These are phyloP conservation scores for Falcaria lacertinaria DNA, from an alignment of 2,888 invertebrate genomes.

Conservation along the genomic window DNA sequence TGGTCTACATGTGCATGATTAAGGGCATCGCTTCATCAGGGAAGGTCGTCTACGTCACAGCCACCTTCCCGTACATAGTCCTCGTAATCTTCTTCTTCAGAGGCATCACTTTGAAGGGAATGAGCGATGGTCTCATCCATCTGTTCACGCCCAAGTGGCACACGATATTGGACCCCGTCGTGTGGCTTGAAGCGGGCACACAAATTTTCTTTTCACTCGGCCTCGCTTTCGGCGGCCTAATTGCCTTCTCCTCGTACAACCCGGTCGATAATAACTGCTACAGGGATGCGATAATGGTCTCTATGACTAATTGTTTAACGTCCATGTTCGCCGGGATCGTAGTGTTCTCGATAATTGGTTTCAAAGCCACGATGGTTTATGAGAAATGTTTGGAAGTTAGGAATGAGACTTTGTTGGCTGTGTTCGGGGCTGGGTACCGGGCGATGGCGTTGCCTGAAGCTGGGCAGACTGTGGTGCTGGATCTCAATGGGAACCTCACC, in stretches of 20 bases:
- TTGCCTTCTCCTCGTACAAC: slow-evolving; percentile 98
- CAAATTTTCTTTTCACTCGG: slow-evolving; percentile 98
- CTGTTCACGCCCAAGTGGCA: slow-evolving; percentile 96
- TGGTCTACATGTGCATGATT: slow-evolving; percentile 98
- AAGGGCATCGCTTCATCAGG: slow-evolving; percentile 98
- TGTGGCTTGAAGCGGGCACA: slow-evolving; percentile 98
- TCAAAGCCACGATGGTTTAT: slow-evolving; percentile 92
- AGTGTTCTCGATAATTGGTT: slow-evolving; percentile 96
- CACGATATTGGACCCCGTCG: slow-evolving; percentile 93
- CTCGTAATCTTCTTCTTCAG: slow-evolving; percentile 97
- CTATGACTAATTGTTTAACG: slow-evolving; percentile 95
- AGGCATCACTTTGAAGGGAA: slow-evolving; percentile 93
- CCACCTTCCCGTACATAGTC: slow-evolving; percentile 97
- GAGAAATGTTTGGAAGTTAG: slow-evolving; percentile 84
- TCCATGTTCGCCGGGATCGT: slow-evolving; percentile 98
- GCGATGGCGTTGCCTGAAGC: slow-evolving; percentile 75
- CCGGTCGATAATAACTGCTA: slow-evolving; percentile 98
- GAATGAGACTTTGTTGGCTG: slow-evolving; percentile 79
- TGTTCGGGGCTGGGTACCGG: slow-evolving; percentile 75
- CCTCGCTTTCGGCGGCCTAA: slow-evolving; percentile 96
- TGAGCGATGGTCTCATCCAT: slow-evolving; percentile 91
- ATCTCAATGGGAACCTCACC: slow-evolving; percentile 75
- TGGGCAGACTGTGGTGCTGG: slow-evolving; percentile 76
- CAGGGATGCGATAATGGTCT: slow-evolving; percentile 94
- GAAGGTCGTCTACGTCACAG: slow-evolving; percentile 97